phyloP scores from a whole-genome alignment of 2,888 invertebrate species.

The Drosophila picticornis region DNA sequence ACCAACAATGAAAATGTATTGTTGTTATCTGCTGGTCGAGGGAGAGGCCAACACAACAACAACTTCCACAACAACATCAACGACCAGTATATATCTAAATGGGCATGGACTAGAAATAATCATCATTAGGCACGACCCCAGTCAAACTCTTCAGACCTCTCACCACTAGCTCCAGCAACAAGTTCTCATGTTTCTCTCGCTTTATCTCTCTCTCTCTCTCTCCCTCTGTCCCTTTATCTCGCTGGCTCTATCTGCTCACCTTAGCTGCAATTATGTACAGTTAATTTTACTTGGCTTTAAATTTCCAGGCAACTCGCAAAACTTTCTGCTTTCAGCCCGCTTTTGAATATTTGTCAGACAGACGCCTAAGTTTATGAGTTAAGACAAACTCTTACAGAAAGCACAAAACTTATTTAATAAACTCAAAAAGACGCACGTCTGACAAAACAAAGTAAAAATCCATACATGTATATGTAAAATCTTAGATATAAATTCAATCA shows the following conservation, averaged over 20 bases:
- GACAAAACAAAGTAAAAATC: not conserved
- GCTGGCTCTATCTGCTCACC: slow-evolving; percentile 4
- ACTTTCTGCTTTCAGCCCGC: slow-evolving; percentile 16
- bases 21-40: slow-evolving; percentile 25
- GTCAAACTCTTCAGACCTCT: slow-evolving; percentile 36
- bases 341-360: slow-evolving; percentile 21
- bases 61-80: slow-evolving; percentile 1
- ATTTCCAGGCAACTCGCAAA: slow-evolving; percentile 15
- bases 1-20: slow-evolving; percentile 78
- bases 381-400: slow-evolving; percentile 29
- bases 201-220: not conserved
- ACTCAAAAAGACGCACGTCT: slow-evolving; percentile 15
- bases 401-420: slow-evolving; percentile 50
- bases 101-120: slow-evolving; percentile 75
- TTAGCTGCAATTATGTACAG: slow-evolving; percentile 33
- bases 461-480: slow-evolving; percentile 17
- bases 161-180: slow-evolving; percentile 54
- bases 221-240: not conserved
- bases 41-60: not conserved
- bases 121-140: slow-evolving; percentile 68
- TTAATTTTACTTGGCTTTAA: slow-evolving; percentile 35
- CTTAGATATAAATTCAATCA: slow-evolving; percentile 44
- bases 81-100: slow-evolving; percentile 58
- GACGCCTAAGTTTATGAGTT: slow-evolving; percentile 32
- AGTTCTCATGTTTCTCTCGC: slow-evolving; percentile 27